A percentile compares a stretch with the other conserved stretches of the same genome.
phyloP scores from a whole-genome alignment of 2,113 vertebrate genomes.

The Platichthys stellatus region DNA sequence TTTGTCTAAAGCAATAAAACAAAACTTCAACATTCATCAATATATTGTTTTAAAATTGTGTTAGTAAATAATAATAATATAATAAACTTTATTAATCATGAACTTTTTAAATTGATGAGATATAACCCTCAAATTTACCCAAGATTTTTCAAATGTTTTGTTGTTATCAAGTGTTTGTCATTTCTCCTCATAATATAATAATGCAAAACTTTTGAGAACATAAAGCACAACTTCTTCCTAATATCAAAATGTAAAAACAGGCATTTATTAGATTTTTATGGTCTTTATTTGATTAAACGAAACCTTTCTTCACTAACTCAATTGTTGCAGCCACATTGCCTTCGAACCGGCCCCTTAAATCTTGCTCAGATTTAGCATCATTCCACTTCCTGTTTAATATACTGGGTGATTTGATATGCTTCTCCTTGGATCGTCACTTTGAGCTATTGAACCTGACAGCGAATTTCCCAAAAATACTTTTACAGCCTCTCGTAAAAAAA shows the following conservation, averaged over 20 bases:
- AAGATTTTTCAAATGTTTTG: too few species aligned
- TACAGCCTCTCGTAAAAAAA: slow-evolving; percentile 73
- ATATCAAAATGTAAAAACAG: not conserved
- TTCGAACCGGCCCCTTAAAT: slow-evolving; percentile 47
- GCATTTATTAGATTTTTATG: not conserved
- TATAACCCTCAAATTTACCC: too few species aligned
- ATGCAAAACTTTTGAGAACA: not conserved
- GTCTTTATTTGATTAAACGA: not conserved
- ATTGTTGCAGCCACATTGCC: slow-evolving; percentile 8
- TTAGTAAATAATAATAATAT: too few species aligned
- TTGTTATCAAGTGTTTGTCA: too few species aligned
- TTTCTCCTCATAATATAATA: too few species aligned
- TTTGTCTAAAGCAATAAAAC: too few species aligned
- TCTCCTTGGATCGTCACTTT: slow-evolving; percentile 64
- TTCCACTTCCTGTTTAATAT: slow-evolving; percentile 55
- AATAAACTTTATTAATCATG: too few species aligned
- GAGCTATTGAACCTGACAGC: slow-evolving; percentile 74
- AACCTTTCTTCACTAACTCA: slow-evolving; percentile 17
- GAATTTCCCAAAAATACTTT: slow-evolving; percentile 74
- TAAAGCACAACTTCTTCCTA: too few species aligned
- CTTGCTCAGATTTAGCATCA: slow-evolving; percentile 30
- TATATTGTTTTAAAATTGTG: too few species aligned
- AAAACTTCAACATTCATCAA: too few species aligned
- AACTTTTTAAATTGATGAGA: too few species aligned
- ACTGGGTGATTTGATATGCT: slow-evolving; percentile 39